phyloP scores from a whole-genome alignment of 2,888 invertebrate species.

The Alentia gelatinosa region DNA sequence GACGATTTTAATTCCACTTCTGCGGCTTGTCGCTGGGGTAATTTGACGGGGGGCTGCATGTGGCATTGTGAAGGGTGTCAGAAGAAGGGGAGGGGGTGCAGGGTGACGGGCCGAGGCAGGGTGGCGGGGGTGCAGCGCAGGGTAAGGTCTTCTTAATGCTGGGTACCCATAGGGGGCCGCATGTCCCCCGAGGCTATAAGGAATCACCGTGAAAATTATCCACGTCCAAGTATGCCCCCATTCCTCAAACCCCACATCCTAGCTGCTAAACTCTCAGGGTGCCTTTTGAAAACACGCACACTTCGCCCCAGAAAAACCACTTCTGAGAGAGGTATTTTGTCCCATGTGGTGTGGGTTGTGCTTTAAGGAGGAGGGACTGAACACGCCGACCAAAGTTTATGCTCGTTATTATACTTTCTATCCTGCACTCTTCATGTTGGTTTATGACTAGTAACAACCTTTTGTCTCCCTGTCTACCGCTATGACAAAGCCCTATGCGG shows the following conservation, averaged over 20 bases:
- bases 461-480: no score
- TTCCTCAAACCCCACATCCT: neutral
- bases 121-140: neutral
- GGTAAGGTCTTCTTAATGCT: neutral
- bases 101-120: neutral
- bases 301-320: no score
- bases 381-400: no score
- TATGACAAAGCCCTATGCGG: no score
- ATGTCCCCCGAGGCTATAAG: neutral
- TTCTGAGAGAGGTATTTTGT: no score
- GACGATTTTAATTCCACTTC: neutral
- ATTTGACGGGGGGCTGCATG: neutral
- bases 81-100: neutral
- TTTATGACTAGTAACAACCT: no score
- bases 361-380: no score
- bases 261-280: neutral
- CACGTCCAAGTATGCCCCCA: neutral
- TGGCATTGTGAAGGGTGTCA: neutral
- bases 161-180: neutral
- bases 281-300: neutral
- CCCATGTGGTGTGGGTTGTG: no score
- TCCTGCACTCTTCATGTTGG: no score
- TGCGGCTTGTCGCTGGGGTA: neutral
- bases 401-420: no score
- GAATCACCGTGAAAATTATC: neutral